Base-by-base conservation (phyloP, 1,140 invertebrate genomes). In the Macrosteles quadrilineatus region DNA sequence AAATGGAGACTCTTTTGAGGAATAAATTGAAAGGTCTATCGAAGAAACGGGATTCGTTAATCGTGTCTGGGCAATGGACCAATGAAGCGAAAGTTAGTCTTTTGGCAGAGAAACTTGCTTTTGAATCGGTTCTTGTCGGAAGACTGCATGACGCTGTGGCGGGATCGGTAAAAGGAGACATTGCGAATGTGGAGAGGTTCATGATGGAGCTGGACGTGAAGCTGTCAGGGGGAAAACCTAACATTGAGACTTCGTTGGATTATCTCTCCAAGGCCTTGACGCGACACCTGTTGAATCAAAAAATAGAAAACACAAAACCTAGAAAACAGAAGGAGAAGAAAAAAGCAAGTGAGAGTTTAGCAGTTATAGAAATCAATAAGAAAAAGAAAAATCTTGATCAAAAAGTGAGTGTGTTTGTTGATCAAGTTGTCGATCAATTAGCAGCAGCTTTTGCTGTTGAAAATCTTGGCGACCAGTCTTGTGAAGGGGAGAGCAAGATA, bases 71-170 rank as follows among this genome's bases (percentile, higher is more conserved):
- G 57, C 84, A 87, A 72, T 82, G 90, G 68, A 87, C 89, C 66
- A 84, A 85, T 43, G 83, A 86, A 71, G 86, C 87, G 59, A 88
- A 87, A 75, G 78, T 89, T 68, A 86, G 88, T 75, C 82, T 92
- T 62, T 78, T 92, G 69, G 90, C 90, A 1, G 90, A 92, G 76
- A 88, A 91, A 74, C 80, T 92, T 25, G 90, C 91, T 0, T 92
- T 88, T 76, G 90, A 93, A 80, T 88, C 87, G 40, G 85, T 91
- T 21, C 80, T 91, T 59, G 81, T 91, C 36, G 81, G 83, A 27
- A 83, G 85, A 72, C 83, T 90, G 36, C 86, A 86, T 73, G 83
- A 84, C 73, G 85, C 85, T 50, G 78, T 87, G 50, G 75, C 77
- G 25, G 71, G 63, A 55, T 70, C 62, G 23, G 76, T 50, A 75